phyloP scores from a whole-genome alignment of 2,888 invertebrate species.

The Drosophila emarginata region DNA sequence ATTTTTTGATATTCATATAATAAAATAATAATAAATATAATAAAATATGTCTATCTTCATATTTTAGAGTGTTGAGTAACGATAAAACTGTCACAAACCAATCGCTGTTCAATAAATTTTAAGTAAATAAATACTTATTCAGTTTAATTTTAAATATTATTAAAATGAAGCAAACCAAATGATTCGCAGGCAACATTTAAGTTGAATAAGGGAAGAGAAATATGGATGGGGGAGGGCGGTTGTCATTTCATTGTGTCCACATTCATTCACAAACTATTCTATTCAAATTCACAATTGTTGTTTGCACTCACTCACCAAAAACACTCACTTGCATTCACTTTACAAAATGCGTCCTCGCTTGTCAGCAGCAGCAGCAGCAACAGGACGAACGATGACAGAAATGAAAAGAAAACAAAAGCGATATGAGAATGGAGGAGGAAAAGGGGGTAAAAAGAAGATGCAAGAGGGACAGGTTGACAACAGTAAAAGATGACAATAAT shows the following conservation, averaged over 20 bases:
- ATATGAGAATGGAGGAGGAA: not conserved
- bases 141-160: no score
- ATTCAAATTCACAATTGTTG: conserved; percentile 1
- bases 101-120: no score
- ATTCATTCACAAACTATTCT: not conserved
- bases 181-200: no score
- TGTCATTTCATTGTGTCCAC: no score
- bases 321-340: conserved; percentile 8
- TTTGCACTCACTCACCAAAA: not conserved
- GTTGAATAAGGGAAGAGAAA: not conserved
- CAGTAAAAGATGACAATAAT: not conserved
- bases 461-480: not conserved
- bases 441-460: not conserved
- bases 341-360: conserved; percentile 6
- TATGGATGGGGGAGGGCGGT: not conserved
- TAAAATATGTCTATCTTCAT: no score
- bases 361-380: conserved; percentile 1
- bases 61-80: no score
- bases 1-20: no score
- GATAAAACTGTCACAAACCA: no score
- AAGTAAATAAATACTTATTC: no score
- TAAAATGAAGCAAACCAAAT: no score
- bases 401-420: conserved; percentile 4
- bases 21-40: no score
- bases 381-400: not conserved